Conservation (phyloP, 2,888 invertebrate genomes). For the Nephrotoma guestfalica region DNA sequence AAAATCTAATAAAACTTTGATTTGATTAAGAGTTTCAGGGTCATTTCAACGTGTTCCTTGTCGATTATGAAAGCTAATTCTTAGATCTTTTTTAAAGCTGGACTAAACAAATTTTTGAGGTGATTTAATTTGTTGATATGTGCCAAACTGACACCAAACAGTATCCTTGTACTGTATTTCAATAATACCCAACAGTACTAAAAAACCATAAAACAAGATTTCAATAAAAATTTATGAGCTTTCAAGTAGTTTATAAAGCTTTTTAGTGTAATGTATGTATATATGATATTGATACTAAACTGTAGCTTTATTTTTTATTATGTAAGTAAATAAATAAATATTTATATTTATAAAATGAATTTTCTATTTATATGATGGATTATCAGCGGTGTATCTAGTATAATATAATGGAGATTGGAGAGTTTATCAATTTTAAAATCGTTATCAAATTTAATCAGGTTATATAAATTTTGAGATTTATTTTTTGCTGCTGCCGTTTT, state of each 20-base stretch:
- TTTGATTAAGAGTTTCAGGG: not conserved
- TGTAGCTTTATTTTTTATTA: not conserved
- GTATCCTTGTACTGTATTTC: not conserved
- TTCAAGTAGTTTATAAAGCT: not conserved
- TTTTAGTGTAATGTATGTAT: not conserved
- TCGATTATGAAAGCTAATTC: not conserved
- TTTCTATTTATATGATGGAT: not conserved
- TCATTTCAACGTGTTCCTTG: not conserved
- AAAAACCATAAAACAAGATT: not conserved
- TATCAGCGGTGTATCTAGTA: not conserved
- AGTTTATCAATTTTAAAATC: not conserved
- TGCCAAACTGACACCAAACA: not conserved
- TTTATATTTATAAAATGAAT: not conserved
- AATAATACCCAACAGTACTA: not conserved
- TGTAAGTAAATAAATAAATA: not conserved
- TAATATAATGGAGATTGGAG: not conserved
- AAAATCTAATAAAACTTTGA: not conserved
- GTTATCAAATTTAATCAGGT: not conserved
- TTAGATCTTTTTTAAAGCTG: not conserved
- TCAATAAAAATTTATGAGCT: not conserved
- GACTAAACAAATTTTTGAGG: not conserved
- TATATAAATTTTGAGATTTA: not conserved
- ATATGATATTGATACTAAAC: not conserved
- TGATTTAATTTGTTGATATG: not conserved
- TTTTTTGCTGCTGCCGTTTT: not conserved